These are phyloP conservation scores for Artemia franciscana DNA, from an alignment of 1,140 invertebrate genomes.

Conservation along the genomic window DNA sequence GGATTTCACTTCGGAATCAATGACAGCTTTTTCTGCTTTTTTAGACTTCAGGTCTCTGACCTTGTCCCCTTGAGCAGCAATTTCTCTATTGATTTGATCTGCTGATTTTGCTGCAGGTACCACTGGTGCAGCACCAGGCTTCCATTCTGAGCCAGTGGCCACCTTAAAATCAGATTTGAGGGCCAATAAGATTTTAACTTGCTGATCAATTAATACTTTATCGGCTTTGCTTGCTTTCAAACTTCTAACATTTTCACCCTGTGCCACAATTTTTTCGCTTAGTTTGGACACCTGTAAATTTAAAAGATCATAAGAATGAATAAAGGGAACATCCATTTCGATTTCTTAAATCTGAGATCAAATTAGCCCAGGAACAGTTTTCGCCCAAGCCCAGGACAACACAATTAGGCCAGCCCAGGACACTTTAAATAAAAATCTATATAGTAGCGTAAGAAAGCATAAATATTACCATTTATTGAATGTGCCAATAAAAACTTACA, in stretches of 20 bases:
- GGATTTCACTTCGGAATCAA: constrained; percentile 34
- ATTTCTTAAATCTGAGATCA: no score
- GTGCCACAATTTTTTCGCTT: constrained; percentile 19
- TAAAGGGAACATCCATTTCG: no score
- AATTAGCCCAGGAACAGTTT: background rate
- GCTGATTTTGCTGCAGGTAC: constrained; percentile 9
- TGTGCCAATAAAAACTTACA: no score
- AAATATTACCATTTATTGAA: background rate
- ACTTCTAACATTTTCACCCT: constrained; percentile 24
- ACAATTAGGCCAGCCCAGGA: background rate
- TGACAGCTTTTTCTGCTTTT: constrained; percentile 16
- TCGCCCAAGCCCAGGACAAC: background rate
- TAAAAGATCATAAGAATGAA: no score
- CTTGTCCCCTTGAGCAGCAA: constrained; percentile 23
- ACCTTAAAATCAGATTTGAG: constrained; percentile 47
- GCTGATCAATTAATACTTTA: constrained; percentile 27
- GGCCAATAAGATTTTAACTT: constrained; percentile 32
- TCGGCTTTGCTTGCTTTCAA: constrained; percentile 19
- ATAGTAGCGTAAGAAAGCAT: background rate
- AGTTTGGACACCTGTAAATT: background rate
- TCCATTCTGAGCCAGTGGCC: constrained; percentile 19
- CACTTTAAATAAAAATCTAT: background rate
- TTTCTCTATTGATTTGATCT: constrained; percentile 15
- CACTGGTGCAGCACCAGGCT: constrained; percentile 9
- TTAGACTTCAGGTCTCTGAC: constrained; percentile 21